Percentiles rank a stretch among this genome's conserved stretches.
phyloP scores from a whole-genome alignment of 1,140 invertebrate genomes.

The Pseudomyrmex sp. region DNA sequence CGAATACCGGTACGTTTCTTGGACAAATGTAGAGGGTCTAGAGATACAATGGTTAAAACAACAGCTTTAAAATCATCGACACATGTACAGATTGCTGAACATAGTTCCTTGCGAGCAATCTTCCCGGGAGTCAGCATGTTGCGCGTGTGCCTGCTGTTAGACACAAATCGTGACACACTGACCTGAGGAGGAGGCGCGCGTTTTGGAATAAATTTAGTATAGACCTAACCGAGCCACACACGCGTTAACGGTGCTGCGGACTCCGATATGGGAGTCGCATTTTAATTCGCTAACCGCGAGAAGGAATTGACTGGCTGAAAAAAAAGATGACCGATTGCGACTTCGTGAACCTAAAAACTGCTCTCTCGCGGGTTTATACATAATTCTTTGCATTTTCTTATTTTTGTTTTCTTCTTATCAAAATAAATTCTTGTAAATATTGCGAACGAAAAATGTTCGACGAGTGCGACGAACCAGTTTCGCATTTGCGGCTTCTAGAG shows the following conservation, averaged over 20 bases:
- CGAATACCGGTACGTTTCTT: neutral
- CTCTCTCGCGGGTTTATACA: neutral
- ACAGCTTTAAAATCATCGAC: too few species aligned
- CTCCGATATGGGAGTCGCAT: constrained; percentile 65
- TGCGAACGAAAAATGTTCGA: neutral
- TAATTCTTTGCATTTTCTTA: neutral
- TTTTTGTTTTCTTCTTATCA: neutral
- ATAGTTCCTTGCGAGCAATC: neutral
- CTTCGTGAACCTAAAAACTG: constrained; percentile 38
- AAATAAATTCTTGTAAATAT: neutral
- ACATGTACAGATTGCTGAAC: too few species aligned
- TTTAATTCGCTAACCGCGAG: constrained; percentile 66
- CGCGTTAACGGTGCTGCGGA: constrained; percentile 67
- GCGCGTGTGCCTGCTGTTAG: constrained; percentile 42
- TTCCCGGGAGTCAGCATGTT: constrained; percentile 25
- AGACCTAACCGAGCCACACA: constrained; percentile 1
- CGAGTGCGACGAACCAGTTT: neutral
- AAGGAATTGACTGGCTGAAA: constrained; percentile 30
- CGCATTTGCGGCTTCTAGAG: constrained; percentile 4
- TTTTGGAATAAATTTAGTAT: constrained; percentile 75
- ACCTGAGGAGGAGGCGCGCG: constrained; percentile 59
- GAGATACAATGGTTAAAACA: too few species aligned
- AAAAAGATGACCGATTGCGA: constrained; percentile 17
- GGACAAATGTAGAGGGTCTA: neutral
- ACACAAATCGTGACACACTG: constrained; percentile 77